Percentiles rank a stretch among this genome's conserved stretches.
These are phyloP conservation scores for Zingel zingel DNA, from an alignment of 2,113 vertebrate genomes.

Conservation along the genomic window DNA sequence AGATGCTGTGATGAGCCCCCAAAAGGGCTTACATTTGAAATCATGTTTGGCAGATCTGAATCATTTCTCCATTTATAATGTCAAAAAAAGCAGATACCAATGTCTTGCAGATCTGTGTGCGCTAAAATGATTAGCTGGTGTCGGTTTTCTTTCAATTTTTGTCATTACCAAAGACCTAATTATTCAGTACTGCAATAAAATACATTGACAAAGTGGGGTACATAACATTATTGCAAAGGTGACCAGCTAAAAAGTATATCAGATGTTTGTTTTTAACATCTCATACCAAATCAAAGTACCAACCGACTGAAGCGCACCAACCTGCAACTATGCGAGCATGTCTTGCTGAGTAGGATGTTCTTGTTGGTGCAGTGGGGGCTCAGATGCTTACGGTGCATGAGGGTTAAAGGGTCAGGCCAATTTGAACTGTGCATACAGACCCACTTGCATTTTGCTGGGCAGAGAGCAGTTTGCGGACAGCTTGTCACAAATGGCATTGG, in stretches of 20 bases:
- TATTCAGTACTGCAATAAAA: not conserved
- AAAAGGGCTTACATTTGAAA: slow-evolving; percentile 51
- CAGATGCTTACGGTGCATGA: not conserved
- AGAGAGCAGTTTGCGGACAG: not conserved
- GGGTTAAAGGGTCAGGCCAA: not conserved
- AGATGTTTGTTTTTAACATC: not conserved
- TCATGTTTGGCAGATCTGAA: slow-evolving; percentile 25
- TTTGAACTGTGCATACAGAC: not conserved
- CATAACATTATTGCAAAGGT: not conserved
- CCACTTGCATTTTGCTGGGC: not conserved
- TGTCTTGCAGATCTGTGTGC: not conserved
- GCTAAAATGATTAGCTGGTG: not conserved
- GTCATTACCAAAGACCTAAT: not conserved
- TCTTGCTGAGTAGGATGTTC: not conserved
- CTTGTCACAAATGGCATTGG: not conserved
- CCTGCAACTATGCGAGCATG: too few species aligned
- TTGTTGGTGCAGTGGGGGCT: not conserved
- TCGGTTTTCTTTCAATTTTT: not conserved
- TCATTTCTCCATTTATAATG: slow-evolving; percentile 13
- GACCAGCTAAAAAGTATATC: not conserved
- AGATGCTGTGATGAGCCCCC: slow-evolving; percentile 41
- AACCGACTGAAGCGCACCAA: not conserved
- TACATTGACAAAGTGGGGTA: too few species aligned
- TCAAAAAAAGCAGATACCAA: not conserved
- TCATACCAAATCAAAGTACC: not conserved